Evolutionary conservation across 1,140 invertebrate species (phyloP).

Genomic region (Bicyclus anynana): DNA sequence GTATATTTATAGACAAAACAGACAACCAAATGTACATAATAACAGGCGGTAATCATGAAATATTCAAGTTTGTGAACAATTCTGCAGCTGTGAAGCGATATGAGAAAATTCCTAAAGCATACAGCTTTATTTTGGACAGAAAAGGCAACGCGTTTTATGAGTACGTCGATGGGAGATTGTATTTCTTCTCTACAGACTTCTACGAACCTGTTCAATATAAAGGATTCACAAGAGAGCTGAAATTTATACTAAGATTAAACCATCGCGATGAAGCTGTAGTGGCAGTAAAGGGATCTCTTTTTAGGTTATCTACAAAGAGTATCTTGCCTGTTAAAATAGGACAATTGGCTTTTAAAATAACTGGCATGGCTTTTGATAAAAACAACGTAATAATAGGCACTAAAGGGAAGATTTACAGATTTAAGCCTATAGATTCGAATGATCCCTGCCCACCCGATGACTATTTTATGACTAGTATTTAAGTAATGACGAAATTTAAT

Average conservation of each 20-base stretch:
- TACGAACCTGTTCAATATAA: slow-evolving; percentile 68
- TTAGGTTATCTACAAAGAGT: slow-evolving; percentile 46
- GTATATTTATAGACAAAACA: slow-evolving; percentile 61
- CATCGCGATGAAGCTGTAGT: slow-evolving; percentile 62
- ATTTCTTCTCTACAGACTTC: slow-evolving; percentile 55
- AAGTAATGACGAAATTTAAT: too few species aligned
- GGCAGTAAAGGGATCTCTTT: slow-evolving; percentile 59
- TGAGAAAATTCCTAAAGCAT: slow-evolving; percentile 61
- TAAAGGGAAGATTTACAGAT: slow-evolving; percentile 68
- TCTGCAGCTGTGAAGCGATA: slow-evolving; percentile 61
- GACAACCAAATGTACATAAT: slow-evolving; percentile 68
- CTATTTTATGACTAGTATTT: slow-evolving; percentile 65
- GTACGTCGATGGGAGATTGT: slow-evolving; percentile 62
- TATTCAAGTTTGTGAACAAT: slow-evolving; percentile 59
- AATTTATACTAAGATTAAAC: slow-evolving; percentile 58
- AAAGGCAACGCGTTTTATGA: slow-evolving; percentile 66
- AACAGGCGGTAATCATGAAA: slow-evolving; percentile 54
- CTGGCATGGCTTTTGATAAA: slow-evolving; percentile 57
- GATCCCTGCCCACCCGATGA: slow-evolving; percentile 64
- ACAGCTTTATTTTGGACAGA: slow-evolving; percentile 57
- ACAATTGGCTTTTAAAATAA: slow-evolving; percentile 61
- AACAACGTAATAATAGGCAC: slow-evolving; percentile 67
- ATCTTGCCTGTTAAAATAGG: slow-evolving; percentile 60
- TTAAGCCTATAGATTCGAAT: slow-evolving; percentile 49
- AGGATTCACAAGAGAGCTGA: slow-evolving; percentile 61